phyloP scores from a whole-genome alignment of 2,888 invertebrate species.

The Atrina japonica region DNA sequence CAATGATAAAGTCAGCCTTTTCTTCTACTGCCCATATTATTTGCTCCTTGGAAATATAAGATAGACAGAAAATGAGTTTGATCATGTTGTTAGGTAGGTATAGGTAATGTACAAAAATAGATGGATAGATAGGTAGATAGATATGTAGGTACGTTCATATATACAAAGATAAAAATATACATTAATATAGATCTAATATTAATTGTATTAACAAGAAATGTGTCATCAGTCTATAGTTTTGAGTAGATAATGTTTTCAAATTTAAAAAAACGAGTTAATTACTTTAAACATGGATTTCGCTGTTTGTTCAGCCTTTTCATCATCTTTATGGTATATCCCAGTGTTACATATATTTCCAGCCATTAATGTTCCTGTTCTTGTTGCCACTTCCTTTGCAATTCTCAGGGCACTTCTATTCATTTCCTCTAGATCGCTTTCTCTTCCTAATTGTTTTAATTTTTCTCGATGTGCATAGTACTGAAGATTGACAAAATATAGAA shows the following conservation, averaged over 20 bases:
- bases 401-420: constrained; percentile 68
- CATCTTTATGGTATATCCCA: constrained; percentile 50
- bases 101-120: too few species aligned
- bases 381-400: constrained; percentile 72
- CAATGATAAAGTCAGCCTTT: constrained; percentile 74
- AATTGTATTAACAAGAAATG: too few species aligned
- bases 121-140: too few species aligned
- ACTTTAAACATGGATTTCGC: constrained; percentile 64
- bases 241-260: too few species aligned
- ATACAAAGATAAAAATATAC: too few species aligned
- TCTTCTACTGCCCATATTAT: constrained; percentile 73
- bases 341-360: constrained; percentile 75
- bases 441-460: constrained; percentile 66
- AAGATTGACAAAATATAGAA: too few species aligned
- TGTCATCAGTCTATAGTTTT: too few species aligned
- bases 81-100: too few species aligned
- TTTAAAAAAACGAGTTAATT: too few species aligned
- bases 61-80: too few species aligned
- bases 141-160: too few species aligned
- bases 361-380: constrained; percentile 69
- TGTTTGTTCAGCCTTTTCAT: constrained; percentile 38
- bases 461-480: constrained; percentile 72
- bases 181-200: too few species aligned
- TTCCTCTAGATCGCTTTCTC: constrained; percentile 68
- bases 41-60: constrained; percentile 60